A percentile compares a stretch with the other conserved stretches of the same genome.
phyloP scores from a whole-genome alignment of 2,888 invertebrate genomes.

The Helleia helle region DNA sequence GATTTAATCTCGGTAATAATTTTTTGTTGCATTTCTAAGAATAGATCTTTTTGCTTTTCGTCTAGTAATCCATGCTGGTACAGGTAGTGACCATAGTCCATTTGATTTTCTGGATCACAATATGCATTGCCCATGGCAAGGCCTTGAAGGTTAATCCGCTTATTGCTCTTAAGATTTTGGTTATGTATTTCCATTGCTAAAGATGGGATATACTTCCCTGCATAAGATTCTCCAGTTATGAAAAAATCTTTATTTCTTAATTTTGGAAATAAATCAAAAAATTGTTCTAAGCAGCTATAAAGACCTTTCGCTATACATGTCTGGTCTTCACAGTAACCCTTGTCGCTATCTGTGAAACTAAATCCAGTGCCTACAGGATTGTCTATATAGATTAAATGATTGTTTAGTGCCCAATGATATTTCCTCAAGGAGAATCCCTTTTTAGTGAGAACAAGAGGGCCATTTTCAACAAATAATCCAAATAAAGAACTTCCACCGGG shows the following conservation, averaged over 20 bases:
- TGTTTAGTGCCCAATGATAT: constrained; percentile 73
- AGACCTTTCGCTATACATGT: constrained; percentile 70
- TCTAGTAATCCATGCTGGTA: constrained; percentile 72
- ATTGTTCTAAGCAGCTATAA: constrained; percentile 68
- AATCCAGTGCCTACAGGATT: constrained; percentile 79
- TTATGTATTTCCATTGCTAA: constrained; percentile 67
- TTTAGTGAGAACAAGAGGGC: constrained; percentile 66
- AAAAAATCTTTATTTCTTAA: constrained; percentile 70
- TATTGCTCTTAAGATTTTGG: constrained; percentile 36
- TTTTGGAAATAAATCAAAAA: constrained; percentile 73
- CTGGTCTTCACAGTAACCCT: constrained; percentile 72
- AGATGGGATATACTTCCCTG: constrained; percentile 70
- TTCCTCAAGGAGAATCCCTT: constrained; percentile 47
- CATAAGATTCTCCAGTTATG: constrained; percentile 77
- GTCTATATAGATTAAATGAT: constrained; percentile 77
- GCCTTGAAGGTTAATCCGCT: constrained; percentile 67
- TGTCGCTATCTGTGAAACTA: constrained; percentile 72
- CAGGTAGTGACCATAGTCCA: constrained; percentile 64
- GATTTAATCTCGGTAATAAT: constrained; percentile 73
- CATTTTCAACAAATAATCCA: constrained; percentile 74
- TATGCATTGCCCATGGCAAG: constrained; percentile 69
- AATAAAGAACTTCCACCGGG: constrained; percentile 72
- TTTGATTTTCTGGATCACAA: constrained; percentile 64
- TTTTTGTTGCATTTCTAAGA: constrained; percentile 74
- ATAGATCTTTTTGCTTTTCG: constrained; percentile 64